A percentile compares a stretch with the other conserved stretches of the same genome.
Conservation (phyloP, 2,113 vertebrate genomes). For the Oncorhynchus gorbuscha region DNA sequence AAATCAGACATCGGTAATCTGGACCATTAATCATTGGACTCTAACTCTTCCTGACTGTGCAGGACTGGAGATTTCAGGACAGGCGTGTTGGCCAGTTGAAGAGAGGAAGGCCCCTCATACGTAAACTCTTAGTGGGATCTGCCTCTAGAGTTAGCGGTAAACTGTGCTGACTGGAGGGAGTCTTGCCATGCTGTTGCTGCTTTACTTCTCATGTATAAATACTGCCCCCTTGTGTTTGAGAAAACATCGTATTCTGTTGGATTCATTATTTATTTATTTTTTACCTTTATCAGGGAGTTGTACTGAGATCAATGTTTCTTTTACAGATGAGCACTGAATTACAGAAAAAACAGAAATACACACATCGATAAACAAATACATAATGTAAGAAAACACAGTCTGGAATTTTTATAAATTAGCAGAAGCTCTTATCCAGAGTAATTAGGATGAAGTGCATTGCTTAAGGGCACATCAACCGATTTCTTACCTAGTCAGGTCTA, state of each 20-base stretch:
- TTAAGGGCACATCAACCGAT: too few species aligned
- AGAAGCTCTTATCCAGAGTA: too few species aligned
- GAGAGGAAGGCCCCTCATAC: conserved; percentile 39
- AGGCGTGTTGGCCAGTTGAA: conserved; percentile 20
- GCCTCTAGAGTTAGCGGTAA: background rate
- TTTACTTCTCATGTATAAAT: conserved; percentile 8
- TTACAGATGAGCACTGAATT: too few species aligned
- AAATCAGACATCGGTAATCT: conserved; percentile 29
- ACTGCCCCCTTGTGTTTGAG: conserved; percentile 59
- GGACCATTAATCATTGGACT: conserved; percentile 15
- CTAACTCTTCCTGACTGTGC: background rate
- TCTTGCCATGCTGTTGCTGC: background rate
- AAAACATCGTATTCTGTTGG: background rate
- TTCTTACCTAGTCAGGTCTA: too few species aligned
- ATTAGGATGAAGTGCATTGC: too few species aligned
- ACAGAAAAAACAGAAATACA: too few species aligned
- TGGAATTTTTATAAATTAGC: too few species aligned
- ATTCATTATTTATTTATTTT: background rate
- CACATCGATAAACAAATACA: too few species aligned
- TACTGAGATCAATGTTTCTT: background rate
- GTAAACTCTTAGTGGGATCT: conserved; percentile 31
- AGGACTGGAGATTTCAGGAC: conserved; percentile 12
- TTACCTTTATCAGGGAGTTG: background rate
- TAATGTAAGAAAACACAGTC: too few species aligned
- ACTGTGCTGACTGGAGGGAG: background rate